These are phyloP conservation scores for Notospermus geniculatus DNA, from an alignment of 1,140 invertebrate genomes.

Conservation along the genomic window DNA sequence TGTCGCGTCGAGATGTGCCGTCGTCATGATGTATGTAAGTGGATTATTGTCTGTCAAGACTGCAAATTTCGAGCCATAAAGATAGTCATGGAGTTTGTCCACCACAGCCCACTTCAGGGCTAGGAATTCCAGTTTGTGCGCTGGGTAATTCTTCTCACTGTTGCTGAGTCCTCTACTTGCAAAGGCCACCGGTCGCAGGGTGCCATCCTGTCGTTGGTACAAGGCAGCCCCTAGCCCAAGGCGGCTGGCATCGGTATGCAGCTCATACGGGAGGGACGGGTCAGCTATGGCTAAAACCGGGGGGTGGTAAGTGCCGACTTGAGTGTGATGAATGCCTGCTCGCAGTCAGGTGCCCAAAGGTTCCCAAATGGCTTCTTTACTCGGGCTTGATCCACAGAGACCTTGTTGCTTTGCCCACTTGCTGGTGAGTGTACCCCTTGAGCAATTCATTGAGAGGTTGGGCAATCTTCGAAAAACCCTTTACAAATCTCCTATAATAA, in stretches of 20 bases:
- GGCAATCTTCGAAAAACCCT: conserved; percentile 28
- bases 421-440: too few species aligned
- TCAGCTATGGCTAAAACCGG: conserved; percentile 13
- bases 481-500: conserved; percentile 34
- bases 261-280: conserved; percentile 3
- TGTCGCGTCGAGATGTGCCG: conserved; percentile 27
- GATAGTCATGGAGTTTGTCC: conserved; percentile 28
- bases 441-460: conserved; percentile 26
- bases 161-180: conserved; percentile 13
- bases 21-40: conserved; percentile 24
- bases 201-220: conserved; percentile 18
- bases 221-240: conserved; percentile 16
- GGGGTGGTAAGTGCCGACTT: too few species aligned
- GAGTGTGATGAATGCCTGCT: too few species aligned
- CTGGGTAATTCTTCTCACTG: conserved; percentile 17
- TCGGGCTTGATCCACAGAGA: too few species aligned
- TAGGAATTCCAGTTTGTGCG: conserved; percentile 21
- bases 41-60: conserved; percentile 30
- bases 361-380: too few species aligned
- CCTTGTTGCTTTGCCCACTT: too few species aligned
- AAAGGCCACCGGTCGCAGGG: conserved; percentile 18
- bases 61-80: conserved; percentile 20
- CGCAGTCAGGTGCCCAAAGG: too few species aligned
- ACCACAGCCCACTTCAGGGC: conserved; percentile 24
- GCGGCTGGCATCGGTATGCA: conserved; percentile 13